Evolutionary conservation across 2,113 vertebrate species (phyloP), one percentile per base, ranked within the genome.

Genomic region (Casuarius casuarius): DNA sequence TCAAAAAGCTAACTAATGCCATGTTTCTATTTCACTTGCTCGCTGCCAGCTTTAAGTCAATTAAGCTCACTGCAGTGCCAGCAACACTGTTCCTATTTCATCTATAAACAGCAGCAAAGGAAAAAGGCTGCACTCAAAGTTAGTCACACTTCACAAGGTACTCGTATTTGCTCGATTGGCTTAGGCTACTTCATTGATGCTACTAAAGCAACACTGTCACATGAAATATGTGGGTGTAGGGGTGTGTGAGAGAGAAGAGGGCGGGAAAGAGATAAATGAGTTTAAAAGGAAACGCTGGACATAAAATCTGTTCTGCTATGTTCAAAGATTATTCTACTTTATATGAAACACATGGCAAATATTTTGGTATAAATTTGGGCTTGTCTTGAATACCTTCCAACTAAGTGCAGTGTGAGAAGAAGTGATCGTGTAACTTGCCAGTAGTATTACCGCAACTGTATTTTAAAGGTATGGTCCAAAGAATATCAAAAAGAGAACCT

Each of bases 11-110:
- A 63, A 96, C 38, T 12, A 98, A 66, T 89, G 93, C 95, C 98
- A 97, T 98, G 89, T 72, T 97, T 92, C 90, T 94, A 9, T 80
- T 87, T 90, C 84, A 31, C 84, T 96, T 67, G 18, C 72, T 96
- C 75, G 14, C 88, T 95, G 49, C 46, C 79, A 95, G 86, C 80
- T 96, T 71, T 72, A 92, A 95, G 77, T 62, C 95, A 87, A 77
- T 26, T 62, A 78, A 93, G 54, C 11, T 31, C 89, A 56, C 66
- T 62, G 78, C 67, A 81, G 62, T 7, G 5, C 62, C 92, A 95
- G 3, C 68, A 58, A 74, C 44, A 44, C 40, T n/a, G 42, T 88
- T 92, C 40, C 75, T 92, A 61, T 97, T 97, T 97, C 84, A 96
- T 67, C 94, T 96, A 54, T 97, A 96, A 97, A 97, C 86, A 96